Evolutionary conservation across 2,888 invertebrate genomes (phyloP), one percentile per base, ranked within the genome.

Genomic region (Agrenia bidenticulata): DNA sequence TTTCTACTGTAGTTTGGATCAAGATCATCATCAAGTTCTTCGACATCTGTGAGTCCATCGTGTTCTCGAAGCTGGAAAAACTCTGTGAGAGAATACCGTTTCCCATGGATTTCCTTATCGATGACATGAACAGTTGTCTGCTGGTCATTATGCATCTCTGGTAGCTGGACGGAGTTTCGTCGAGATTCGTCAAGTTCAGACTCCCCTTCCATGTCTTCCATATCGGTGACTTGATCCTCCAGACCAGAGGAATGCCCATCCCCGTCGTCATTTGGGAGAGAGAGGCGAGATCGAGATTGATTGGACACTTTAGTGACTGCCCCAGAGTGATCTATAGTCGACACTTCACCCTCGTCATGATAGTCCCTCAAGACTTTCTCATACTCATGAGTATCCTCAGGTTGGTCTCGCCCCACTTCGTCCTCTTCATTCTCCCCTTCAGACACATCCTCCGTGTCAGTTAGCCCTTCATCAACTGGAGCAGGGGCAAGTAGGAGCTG

Each of bases 11-110:
- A 39, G 1, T 65, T 58, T 1, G 26, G 63, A 15, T 70, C 67
- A 51, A 64, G 58, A n/a, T 81, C 81, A 70, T 80, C 81, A 0
- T 83, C 81, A 74, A 83, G 82, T 51, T 81, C 79, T 67, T 82
- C 80, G 26, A 83, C 82, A 76, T 82, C 81, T 58, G 81, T 80
- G 0, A 82, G 80, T n/a, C 78, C 81, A 75, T 82, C 82, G 32
- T 82, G 77, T 9, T 82, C 81, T 26, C 7, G 15, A 9, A 54
- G 2, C 19, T 54, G 4, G 9, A 19, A 59, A 45, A n/a, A 62
- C 55, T 54, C 54, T n/a, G 54, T 54, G 7, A 54, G 32, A 13
- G 54, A 54, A 7, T 27, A 27, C n/a, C 54, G 54, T 17, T 54
- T 54, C n/a, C 27, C 54, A 11, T 11, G 11, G 32, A 32, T 32